A percentile compares a stretch with the other conserved stretches of the same genome.
These are phyloP conservation scores for Molossus alvarezi DNA, from an alignment of 2,797 vertebrate genomes.

Conservation along the genomic window DNA sequence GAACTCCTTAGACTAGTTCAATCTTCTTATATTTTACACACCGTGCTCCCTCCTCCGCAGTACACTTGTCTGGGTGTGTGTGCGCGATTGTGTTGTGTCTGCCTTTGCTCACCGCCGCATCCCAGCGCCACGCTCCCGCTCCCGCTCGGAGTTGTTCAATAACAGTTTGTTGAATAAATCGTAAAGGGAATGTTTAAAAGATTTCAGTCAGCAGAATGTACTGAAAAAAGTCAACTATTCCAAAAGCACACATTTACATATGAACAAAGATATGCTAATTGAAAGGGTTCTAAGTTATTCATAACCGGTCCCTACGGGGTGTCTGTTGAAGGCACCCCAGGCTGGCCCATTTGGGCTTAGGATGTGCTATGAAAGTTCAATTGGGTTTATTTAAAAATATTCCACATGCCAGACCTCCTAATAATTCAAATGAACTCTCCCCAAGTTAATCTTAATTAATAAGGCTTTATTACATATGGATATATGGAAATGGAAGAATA, in stretches of 20 bases:
- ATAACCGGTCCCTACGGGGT: constrained; percentile 71
- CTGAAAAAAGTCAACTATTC: constrained; percentile 77
- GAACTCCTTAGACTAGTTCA: not conserved
- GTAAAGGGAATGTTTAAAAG: constrained; percentile 68
- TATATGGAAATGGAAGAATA: constrained; percentile 82
- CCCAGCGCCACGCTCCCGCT: accelerated
- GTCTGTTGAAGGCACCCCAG: constrained; percentile 51
- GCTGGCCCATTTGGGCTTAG: constrained; percentile 72
- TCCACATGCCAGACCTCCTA: constrained; percentile 72
- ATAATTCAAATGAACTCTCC: constrained; percentile 83
- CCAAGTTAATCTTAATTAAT: constrained; percentile 82
- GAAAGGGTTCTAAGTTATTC: constrained; percentile 83
- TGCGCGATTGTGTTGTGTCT: not conserved
- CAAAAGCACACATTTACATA: constrained; percentile 85
- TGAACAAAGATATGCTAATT: constrained; percentile 84
- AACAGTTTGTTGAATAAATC: constrained; percentile 65
- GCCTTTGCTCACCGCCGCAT: not conserved
- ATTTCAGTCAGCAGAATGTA: constrained; percentile 71
- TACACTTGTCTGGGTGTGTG: not conserved
- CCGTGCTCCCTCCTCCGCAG: accelerated
- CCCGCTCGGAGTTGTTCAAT: not conserved
- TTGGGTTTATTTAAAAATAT: constrained; percentile 80
- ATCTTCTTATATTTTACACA: not conserved
- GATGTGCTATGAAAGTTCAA: constrained; percentile 80
- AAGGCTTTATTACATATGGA: constrained; percentile 84